Evolutionary conservation across 1,140 invertebrate genomes (phyloP).

Genomic region (Ruditapes philippinarum): DNA sequence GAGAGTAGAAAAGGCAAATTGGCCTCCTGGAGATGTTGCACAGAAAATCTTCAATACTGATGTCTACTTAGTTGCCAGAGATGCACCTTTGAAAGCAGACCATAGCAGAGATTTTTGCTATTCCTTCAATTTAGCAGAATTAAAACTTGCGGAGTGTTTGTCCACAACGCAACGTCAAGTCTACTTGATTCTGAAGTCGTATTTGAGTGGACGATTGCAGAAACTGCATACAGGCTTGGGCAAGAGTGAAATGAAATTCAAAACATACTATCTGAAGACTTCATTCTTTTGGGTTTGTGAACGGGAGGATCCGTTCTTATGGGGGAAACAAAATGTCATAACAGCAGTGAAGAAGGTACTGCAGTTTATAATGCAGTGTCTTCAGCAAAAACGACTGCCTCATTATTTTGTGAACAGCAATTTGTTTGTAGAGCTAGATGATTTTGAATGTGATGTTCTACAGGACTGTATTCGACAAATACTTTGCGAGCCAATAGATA

Average conservation of each 20-base stretch:
- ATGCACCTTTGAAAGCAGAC: slow-evolving; percentile 29
- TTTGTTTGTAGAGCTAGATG: neutral
- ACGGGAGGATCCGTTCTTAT: neutral
- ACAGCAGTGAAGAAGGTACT: neutral
- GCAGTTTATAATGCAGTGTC: neutral
- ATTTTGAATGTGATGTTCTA: neutral
- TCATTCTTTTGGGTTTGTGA: slow-evolving; percentile 52
- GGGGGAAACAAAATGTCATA: neutral
- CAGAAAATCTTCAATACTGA: slow-evolving; percentile 31
- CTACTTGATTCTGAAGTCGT: slow-evolving; percentile 47
- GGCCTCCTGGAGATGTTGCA: slow-evolving; percentile 22
- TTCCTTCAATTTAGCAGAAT: slow-evolving; percentile 28
- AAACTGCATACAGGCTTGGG: neutral
- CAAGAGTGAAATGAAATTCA: neutral
- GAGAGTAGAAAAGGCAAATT: slow-evolving; percentile 26
- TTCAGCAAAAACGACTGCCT: neutral
- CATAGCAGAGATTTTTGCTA: slow-evolving; percentile 20
- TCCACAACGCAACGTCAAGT: neutral
- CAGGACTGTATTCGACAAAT: neutral
- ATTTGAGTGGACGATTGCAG: slow-evolving; percentile 18
- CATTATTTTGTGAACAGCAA: slow-evolving; percentile 38
- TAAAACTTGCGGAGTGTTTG: neutral
- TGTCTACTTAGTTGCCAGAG: slow-evolving; percentile 12
- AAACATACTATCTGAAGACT: slow-evolving; percentile 33
- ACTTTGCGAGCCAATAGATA: neutral